phyloP scores from a whole-genome alignment of 2,888 invertebrate genomes.

The Sclerodermus sp. region DNA sequence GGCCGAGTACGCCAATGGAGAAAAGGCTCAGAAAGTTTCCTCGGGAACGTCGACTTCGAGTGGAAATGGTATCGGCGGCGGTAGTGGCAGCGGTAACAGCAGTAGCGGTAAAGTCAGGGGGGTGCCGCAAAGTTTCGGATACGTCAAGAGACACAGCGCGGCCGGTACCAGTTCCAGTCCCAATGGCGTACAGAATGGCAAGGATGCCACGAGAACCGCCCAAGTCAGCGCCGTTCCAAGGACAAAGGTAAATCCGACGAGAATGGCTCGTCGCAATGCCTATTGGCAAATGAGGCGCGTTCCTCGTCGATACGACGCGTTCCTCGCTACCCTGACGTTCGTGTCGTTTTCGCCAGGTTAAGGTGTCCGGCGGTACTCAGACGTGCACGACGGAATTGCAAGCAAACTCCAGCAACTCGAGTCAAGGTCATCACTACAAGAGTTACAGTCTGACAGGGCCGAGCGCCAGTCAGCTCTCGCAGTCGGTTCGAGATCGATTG shows the following conservation, averaged over 20 bases:
- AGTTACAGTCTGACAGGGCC: slow-evolving; percentile 84
- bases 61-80: too few relatives aligned
- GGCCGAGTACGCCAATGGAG: slow-evolving; percentile 53
- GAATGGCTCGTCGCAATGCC: too few relatives aligned
- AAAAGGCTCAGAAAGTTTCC: slow-evolving; percentile 51
- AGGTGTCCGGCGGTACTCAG: slow-evolving; percentile 88
- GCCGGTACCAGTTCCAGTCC: slow-evolving; percentile 60
- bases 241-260: slow-evolving; percentile 69
- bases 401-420: slow-evolving; percentile 53
- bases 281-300: too few relatives aligned
- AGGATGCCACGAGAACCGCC: slow-evolving; percentile 67
- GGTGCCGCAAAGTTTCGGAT: slow-evolving; percentile 83
- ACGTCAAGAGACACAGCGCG: slow-evolving; percentile 70
- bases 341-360: slow-evolving; percentile 62
- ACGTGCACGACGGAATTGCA: slow-evolving; percentile 79
- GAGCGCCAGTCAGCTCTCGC: slow-evolving; percentile 82
- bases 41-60: slow-evolving; percentile 45
- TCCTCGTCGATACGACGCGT: too few relatives aligned
- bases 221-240: slow-evolving; percentile 85
- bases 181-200: slow-evolving; percentile 57
- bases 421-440: slow-evolving; percentile 73
- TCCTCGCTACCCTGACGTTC: too few relatives aligned
- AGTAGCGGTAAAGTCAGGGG: slow-evolving; percentile 69
- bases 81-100: slow-evolving; percentile 33
- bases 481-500: slow-evolving; percentile 80